phyloP scores from a whole-genome alignment of 2,113 vertebrate genomes.

The Rhea pennata region DNA sequence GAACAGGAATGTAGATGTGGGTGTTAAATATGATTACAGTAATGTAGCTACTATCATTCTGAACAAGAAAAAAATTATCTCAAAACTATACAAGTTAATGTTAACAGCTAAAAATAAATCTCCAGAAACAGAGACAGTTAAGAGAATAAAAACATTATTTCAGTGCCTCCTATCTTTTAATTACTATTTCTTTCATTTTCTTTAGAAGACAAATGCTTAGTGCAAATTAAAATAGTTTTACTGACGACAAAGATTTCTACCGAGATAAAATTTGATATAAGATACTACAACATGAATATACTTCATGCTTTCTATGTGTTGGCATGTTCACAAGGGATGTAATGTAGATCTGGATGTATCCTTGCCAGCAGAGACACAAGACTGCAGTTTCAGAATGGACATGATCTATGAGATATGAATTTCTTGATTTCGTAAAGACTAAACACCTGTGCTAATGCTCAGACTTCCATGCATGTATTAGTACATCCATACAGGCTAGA shows the following conservation, averaged over 20 bases:
- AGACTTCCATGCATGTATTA: background rate
- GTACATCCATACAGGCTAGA: background rate
- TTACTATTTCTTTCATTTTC: background rate
- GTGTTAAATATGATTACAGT: background rate
- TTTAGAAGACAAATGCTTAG: background rate
- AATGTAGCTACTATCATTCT: background rate
- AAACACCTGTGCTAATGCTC: background rate
- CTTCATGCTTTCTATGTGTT: background rate
- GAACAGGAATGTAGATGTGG: conserved; percentile 11
- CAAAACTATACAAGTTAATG: background rate
- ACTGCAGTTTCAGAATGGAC: conserved; percentile 12
- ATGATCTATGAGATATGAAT: background rate
- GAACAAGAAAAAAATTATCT: background rate
- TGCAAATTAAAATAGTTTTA: background rate
- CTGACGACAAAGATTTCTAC: background rate
- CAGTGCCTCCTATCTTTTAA: background rate
- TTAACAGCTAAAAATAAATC: background rate
- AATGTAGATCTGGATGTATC: background rate
- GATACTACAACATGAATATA: background rate
- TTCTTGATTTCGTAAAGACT: conserved; percentile 5
- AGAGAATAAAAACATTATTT: background rate
- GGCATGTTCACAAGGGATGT: background rate
- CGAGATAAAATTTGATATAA: background rate
- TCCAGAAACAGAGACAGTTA: background rate
- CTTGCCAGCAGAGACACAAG: conserved; percentile 34